Evolutionary conservation across 2,797 vertebrate genomes (phyloP), one percentile per base, ranked within the genome.

Genomic region (Apodemus agrarius): DNA sequence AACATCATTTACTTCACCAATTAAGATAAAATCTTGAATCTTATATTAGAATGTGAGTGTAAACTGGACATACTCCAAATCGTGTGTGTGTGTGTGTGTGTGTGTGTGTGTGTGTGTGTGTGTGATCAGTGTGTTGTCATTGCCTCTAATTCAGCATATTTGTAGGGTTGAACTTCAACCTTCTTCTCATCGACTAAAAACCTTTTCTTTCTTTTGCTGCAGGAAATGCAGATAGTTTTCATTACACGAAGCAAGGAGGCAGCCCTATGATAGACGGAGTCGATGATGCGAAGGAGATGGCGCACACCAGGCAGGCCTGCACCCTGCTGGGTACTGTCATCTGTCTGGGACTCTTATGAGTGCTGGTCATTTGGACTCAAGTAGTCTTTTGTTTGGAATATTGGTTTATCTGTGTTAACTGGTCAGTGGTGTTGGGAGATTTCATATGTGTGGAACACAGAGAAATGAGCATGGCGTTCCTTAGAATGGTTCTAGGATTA

Each of bases 271-370:
- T 99, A 59, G 99, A 99, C 5, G 99, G 99, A 16, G 98, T 99
- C 52, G 99, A 99, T 22, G 99, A 99, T 98, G 99, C 99, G 1
- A 99, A 99, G 97, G 99, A 99, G 97, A 99, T 99, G 98, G 96
- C 88, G 63, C 99, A 98, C 81, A 99, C 99, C 63, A 99, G 99
- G 86, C 98, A 99, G 52, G 99, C 99, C 96, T 99, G 99, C 98
- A 98, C 98, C 65, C 98, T 99, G 95, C 98, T 99, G 92, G 99
- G 99, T 99, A 99, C 98, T 83, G 91, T 67, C 46, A n/a, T 74
- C 54, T 86, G 52, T 81, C 34, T 96, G 67, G 54, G 92, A 34
- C 65, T 59, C 13, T 52, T 79, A 17, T 22, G 46, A 75, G 46
- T 17, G 83, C 0, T 65, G n/a, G 24, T 69, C 59, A 59, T 46